Evolutionary conservation across 1,140 invertebrate species (phyloP).

Genomic region (Aricia agestis): DNA sequence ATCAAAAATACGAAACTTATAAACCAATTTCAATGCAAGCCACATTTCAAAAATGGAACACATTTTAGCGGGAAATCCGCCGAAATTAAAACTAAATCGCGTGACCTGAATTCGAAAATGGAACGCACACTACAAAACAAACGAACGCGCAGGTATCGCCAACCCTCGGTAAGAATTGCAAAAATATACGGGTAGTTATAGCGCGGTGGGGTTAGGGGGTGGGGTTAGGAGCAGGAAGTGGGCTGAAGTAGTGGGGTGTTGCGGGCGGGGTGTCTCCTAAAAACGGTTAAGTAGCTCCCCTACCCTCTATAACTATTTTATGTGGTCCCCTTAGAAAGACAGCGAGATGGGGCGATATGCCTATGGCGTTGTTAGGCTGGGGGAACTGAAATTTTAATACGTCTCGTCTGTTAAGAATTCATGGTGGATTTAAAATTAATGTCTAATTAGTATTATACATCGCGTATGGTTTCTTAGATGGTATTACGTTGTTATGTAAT

Average conservation of each 20-base stretch:
- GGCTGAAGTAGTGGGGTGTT: constrained; percentile 59
- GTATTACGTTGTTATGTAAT: not conserved
- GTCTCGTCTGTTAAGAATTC: constrained; percentile 70
- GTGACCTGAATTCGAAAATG: constrained; percentile 64
- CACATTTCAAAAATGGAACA: constrained; percentile 36
- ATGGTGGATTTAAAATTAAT: constrained; percentile 71
- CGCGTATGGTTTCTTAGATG: constrained; percentile 12
- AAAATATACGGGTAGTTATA: constrained; percentile 73
- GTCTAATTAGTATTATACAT: constrained; percentile 54
- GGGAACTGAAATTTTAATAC: constrained; percentile 71
- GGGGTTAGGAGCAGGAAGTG: constrained; percentile 55
- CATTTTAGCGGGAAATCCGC: constrained; percentile 45
- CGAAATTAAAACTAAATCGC: constrained; percentile 72
- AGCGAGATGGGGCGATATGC: constrained; percentile 65
- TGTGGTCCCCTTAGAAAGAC: constrained; percentile 74
- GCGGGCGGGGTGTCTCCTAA: constrained; percentile 69
- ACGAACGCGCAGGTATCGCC: constrained; percentile 59
- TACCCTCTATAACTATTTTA: constrained; percentile 74
- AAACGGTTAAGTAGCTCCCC: constrained; percentile 75
- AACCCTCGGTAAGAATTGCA: constrained; percentile 68
- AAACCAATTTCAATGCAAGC: constrained; percentile 26
- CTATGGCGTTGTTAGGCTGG: constrained; percentile 49
- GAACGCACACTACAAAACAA: constrained; percentile 52
- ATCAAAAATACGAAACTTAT: constrained; percentile 15
- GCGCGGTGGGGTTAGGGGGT: constrained; percentile 33